These are phyloP conservation scores for Conger conger DNA, from an alignment of 2,113 vertebrate species.

Conservation along the genomic window DNA sequence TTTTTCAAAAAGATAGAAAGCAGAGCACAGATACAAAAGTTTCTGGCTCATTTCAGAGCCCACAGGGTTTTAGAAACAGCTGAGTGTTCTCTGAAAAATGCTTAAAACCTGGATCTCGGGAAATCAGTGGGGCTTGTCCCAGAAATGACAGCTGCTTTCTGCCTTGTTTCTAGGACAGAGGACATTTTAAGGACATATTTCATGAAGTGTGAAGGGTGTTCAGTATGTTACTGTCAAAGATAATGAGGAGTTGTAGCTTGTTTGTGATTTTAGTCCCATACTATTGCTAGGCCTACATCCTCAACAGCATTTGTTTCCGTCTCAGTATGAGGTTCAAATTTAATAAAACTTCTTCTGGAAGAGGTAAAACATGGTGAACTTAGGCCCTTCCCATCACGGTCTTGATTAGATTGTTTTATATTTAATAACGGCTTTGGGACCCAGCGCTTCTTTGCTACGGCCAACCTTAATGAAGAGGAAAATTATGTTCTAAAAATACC, in stretches of 20 bases:
- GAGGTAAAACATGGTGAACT: background rate
- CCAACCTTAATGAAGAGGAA: constrained; percentile 7
- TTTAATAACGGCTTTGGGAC: background rate
- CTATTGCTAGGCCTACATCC: background rate
- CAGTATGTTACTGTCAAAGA: background rate
- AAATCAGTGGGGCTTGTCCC: background rate
- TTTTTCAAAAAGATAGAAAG: too few relatives aligned
- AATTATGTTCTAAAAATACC: constrained; percentile 4
- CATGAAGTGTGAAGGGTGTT: background rate
- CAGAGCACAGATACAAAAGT: too few relatives aligned
- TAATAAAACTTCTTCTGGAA: background rate
- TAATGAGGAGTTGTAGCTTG: background rate
- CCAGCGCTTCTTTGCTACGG: background rate
- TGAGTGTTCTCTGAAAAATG: too few relatives aligned
- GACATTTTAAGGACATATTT: background rate
- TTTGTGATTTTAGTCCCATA: background rate
- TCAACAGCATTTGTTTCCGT: background rate
- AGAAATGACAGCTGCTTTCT: background rate
- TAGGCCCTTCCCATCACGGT: background rate
- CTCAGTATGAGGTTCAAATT: background rate
- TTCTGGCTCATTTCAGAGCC: too few relatives aligned
- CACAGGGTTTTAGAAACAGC: too few relatives aligned
- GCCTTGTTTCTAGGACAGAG: background rate
- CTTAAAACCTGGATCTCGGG: background rate
- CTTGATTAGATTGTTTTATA: constrained; percentile 1